phyloP scores from a whole-genome alignment of 2,888 invertebrate genomes.

The Drosophila macrospina region DNA sequence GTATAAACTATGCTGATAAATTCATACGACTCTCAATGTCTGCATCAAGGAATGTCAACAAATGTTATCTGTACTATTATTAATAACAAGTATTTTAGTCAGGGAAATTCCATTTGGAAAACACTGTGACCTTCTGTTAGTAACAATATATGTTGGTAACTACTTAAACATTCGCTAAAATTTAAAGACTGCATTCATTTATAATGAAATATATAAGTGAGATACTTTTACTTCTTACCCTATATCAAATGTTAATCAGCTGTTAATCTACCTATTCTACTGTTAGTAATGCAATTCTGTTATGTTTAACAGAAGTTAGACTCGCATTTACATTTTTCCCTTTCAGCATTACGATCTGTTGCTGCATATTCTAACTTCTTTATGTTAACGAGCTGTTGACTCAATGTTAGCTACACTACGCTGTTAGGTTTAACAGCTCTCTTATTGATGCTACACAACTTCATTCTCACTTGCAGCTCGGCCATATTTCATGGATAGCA shows the following conservation, averaged over 20 bases:
- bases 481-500: slow-evolving; percentile 92
- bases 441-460: not conserved
- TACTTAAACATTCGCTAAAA: too few relatives aligned
- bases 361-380: too few relatives aligned
- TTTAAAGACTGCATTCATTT: too few relatives aligned
- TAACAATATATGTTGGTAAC: too few relatives aligned
- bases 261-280: not conserved
- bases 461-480: slow-evolving; percentile 87
- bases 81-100: not conserved
- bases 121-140: too few relatives aligned
- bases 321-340: too few relatives aligned
- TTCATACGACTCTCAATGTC: not conserved
- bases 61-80: not conserved
- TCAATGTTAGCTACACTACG: too few relatives aligned
- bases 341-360: too few relatives aligned
- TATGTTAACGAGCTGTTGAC: not conserved
- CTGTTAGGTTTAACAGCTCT: slow-evolving; percentile 4
- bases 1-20: slow-evolving; percentile 5
- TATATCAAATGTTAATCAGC: too few relatives aligned
- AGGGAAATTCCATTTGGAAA: not conserved
- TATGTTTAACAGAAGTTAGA: not conserved
- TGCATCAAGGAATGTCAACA: not conserved
- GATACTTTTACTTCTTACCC: too few relatives aligned
- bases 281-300: not conserved
- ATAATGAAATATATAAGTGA: too few relatives aligned